Evolutionary conservation across 2,797 vertebrate species (phyloP).

Genomic region (Morelia viridis): DNA sequence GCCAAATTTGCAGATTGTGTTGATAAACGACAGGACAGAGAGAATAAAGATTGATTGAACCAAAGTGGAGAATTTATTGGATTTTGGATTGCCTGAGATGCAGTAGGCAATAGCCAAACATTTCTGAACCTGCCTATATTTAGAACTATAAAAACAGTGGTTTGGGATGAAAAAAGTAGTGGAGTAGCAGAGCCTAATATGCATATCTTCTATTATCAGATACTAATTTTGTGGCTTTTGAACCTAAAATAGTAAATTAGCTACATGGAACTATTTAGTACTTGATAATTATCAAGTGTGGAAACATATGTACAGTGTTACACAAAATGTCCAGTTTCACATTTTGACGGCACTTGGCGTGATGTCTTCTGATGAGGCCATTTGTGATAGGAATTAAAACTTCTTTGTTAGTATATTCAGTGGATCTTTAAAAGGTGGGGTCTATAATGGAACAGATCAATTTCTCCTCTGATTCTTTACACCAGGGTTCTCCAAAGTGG

Average conservation of each 20-base stretch:
- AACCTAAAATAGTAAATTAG: background rate
- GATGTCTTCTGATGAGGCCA: background rate
- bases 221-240: background rate
- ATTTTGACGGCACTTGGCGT: background rate
- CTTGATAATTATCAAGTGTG: background rate
- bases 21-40: constrained; percentile 26
- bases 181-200: background rate
- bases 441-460: background rate
- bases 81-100: constrained; percentile 35
- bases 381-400: background rate
- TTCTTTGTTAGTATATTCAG: background rate
- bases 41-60: constrained; percentile 50
- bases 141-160: background rate
- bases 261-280: background rate
- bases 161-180: background rate
- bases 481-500: background rate
- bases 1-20: constrained; percentile 8
- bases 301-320: background rate
- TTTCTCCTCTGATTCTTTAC: background rate
- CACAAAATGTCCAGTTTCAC: background rate
- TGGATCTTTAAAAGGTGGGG: background rate
- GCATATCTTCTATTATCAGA: background rate
- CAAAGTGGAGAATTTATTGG: constrained; percentile 17
- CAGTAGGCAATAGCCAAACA: background rate
- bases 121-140: constrained; percentile 15